A percentile compares a stretch with the other conserved stretches of the same genome.
These are phyloP conservation scores for Gambusia affinis DNA, from an alignment of 2,113 vertebrate species.

Conservation along the genomic window DNA sequence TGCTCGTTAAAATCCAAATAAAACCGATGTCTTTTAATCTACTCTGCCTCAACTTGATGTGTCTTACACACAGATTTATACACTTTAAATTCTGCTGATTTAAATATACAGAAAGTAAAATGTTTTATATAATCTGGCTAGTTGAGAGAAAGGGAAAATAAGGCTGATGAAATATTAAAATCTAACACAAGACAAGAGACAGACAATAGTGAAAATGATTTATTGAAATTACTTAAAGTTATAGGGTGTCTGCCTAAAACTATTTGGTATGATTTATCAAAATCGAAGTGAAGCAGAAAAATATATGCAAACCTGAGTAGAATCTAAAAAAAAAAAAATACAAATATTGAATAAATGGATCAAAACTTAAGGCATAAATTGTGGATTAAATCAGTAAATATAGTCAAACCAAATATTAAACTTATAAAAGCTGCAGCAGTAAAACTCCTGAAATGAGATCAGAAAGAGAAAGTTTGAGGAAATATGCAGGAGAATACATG, in stretches of 20 bases:
- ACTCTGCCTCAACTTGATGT: conserved; percentile 10
- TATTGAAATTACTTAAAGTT: not conserved
- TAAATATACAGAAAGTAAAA: not conserved
- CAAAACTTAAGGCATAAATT: not conserved
- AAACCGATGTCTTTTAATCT: conserved; percentile 68
- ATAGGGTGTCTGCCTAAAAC: not conserved
- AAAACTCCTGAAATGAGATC: not conserved
- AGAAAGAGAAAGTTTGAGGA: not conserved
- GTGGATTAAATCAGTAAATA: not conserved
- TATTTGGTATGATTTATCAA: not conserved
- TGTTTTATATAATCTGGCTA: not conserved
- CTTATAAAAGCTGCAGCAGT: not conserved
- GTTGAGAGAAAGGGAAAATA: not conserved
- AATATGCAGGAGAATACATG: too few species aligned
- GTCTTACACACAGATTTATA: not conserved
- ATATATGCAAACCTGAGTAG: not conserved
- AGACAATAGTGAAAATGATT: not conserved
- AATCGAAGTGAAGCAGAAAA: not conserved
- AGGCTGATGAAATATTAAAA: too few species aligned
- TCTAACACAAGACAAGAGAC: not conserved
- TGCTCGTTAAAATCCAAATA: conserved; percentile 66
- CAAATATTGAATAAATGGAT: not conserved
- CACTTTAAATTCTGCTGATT: not conserved
- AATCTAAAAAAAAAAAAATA: not conserved
- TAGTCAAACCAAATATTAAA: not conserved